These are phyloP conservation scores for Saturnia japonica DNA, from an alignment of 2,888 invertebrate genomes.

Conservation along the genomic window DNA sequence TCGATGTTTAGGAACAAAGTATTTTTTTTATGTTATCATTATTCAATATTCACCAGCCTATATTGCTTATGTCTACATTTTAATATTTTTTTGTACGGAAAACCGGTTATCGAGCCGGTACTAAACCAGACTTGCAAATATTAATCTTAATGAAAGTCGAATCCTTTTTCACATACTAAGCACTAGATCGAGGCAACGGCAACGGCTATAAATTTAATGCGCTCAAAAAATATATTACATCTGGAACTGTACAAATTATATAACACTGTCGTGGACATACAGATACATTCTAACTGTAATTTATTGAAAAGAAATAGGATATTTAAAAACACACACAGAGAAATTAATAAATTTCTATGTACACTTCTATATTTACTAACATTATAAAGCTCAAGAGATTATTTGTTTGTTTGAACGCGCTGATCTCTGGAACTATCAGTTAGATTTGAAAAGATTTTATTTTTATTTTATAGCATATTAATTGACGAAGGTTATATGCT, in stretches of 20 bases:
- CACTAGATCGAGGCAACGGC: not conserved
- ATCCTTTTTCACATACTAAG: not conserved
- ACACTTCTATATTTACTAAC: no score
- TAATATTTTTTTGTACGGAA: not conserved
- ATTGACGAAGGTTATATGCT: no score
- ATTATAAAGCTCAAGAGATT: no score
- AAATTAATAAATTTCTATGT: no score
- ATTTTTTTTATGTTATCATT: no score
- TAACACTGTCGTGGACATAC: not conserved
- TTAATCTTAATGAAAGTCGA: not conserved
- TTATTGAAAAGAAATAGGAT: not conserved
- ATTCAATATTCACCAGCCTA: not conserved
- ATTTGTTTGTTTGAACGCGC: no score
- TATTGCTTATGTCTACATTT: not conserved
- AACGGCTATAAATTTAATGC: not conserved
- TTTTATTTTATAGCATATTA: no score
- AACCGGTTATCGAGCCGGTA: not conserved
- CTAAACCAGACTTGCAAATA: not conserved
- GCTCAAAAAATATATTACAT: not conserved
- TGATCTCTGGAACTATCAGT: no score
- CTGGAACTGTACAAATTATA: not conserved
- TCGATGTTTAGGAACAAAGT: no score
- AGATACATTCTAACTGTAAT: not conserved
- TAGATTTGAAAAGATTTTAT: no score
- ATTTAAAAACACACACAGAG: no score